Conservation (phyloP, 1,140 invertebrate species). For the Euglossa dilemma region DNA sequence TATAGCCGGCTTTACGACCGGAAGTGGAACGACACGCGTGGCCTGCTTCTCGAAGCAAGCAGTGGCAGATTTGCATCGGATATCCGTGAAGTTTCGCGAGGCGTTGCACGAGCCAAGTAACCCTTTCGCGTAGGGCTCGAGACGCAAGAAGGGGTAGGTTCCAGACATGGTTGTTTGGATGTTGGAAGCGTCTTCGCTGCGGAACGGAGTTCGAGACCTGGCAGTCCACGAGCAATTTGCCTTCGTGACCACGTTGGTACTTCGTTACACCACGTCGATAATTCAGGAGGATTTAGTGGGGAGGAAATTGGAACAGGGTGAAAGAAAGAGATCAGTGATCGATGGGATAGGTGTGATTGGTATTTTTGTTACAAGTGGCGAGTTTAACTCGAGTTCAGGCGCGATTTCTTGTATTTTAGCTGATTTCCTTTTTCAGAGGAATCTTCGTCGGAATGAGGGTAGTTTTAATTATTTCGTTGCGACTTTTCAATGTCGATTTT, state of each 20-base stretch:
- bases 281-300: background rate
- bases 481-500: too few species aligned
- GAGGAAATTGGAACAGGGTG: background rate
- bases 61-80: slow-evolving; percentile 27
- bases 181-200: slow-evolving; percentile 16
- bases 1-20: too few species aligned
- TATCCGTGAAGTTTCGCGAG: slow-evolving; percentile 42
- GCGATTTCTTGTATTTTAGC: too few species aligned
- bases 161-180: slow-evolving; percentile 9
- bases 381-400: background rate
- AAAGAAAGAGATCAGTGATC: background rate
- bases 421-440: too few species aligned
- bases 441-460: too few species aligned
- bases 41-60: background rate
- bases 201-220: background rate
- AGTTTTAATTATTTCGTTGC: too few species aligned
- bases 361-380: background rate
- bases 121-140: slow-evolving; percentile 11
- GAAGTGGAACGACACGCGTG: background rate
- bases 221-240: slow-evolving; percentile 32
- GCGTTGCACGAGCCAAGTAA: background rate
- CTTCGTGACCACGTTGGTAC: slow-evolving; percentile 3
- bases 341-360: background rate
- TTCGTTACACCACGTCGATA: slow-evolving; percentile 20
- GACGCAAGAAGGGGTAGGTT: background rate